phyloP scores from a whole-genome alignment of 2,888 invertebrate species.

The Frankliniella fusca region DNA sequence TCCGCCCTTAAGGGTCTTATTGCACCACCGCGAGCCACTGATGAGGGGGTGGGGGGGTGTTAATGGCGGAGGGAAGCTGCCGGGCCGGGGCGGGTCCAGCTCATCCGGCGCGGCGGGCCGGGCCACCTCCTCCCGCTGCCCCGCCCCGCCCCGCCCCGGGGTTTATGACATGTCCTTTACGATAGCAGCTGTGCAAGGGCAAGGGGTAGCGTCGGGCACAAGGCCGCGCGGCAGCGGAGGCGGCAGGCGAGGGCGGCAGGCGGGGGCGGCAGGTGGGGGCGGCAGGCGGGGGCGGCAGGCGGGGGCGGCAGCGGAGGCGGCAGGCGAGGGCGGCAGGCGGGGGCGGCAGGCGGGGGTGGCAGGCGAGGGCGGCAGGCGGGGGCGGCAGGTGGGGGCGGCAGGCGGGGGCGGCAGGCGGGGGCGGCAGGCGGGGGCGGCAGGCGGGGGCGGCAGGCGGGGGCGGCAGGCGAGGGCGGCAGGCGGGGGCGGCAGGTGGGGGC shows the following conservation, averaged over 20 bases:
- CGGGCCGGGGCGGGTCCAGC: too few relatives aligned
- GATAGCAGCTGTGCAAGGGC: not conserved
- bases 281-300: not conserved
- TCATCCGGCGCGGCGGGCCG: too few relatives aligned
- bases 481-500: too few relatives aligned
- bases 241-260: not conserved
- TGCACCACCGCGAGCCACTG: not conserved
- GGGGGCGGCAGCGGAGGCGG: not conserved
- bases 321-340: not conserved
- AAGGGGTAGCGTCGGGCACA: not conserved
- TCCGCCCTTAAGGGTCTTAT: not conserved
- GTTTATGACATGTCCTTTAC: constrained; percentile 11
- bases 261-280: not conserved
- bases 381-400: not conserved
- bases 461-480: too few relatives aligned
- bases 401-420: not conserved
- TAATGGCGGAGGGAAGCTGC: too few relatives aligned
- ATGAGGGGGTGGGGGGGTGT: too few relatives aligned
- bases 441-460: too few relatives aligned
- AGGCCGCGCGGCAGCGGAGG: not conserved
- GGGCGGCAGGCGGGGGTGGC: not conserved
- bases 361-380: too few relatives aligned
- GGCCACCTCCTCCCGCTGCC: not conserved
- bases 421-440: not conserved
- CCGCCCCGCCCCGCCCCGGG: not conserved